Evolutionary conservation across 2,797 vertebrate species (phyloP).

Genomic region (Ceyx erithaca): DNA sequence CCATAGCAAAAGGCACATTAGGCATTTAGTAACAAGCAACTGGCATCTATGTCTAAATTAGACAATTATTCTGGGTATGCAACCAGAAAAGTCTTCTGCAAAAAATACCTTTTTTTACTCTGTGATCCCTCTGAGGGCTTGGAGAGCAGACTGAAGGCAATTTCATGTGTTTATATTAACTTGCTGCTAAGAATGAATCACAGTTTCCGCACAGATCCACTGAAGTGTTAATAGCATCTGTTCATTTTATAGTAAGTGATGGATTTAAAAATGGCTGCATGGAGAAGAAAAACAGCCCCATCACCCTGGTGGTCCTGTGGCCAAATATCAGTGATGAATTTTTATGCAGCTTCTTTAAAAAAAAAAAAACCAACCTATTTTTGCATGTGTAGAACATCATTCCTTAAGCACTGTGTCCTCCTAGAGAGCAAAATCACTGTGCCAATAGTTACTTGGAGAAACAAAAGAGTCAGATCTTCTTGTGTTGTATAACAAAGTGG

Average conservation of each 20-base stretch:
- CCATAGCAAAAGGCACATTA: neutral
- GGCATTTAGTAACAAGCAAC: neutral
- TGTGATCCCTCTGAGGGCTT: neutral
- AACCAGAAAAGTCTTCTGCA: neutral
- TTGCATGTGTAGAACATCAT: neutral
- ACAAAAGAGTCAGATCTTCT: neutral
- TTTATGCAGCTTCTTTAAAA: neutral
- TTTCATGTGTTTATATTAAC: slow-evolving; percentile 49
- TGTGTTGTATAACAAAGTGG: neutral
- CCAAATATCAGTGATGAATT: neutral
- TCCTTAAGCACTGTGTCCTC: neutral
- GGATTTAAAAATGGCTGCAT: slow-evolving; percentile 41
- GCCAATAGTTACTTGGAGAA: neutral
- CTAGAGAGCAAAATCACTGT: neutral
- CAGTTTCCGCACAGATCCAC: slow-evolving; percentile 30
- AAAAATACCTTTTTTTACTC: neutral
- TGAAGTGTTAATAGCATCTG: slow-evolving; percentile 55
- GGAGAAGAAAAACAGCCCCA: neutral
- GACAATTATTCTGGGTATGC: neutral
- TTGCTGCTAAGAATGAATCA: slow-evolving; percentile 44
- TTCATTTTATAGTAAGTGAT: slow-evolving; percentile 29
- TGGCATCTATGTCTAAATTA: neutral
- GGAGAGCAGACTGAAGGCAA: slow-evolving; percentile 7
- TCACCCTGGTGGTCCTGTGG: slow-evolving; percentile 16
- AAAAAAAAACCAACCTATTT: neutral